These are phyloP conservation scores for Thamnaconus septentrionalis DNA, from an alignment of 2,113 vertebrate species.

Conservation along the genomic window DNA sequence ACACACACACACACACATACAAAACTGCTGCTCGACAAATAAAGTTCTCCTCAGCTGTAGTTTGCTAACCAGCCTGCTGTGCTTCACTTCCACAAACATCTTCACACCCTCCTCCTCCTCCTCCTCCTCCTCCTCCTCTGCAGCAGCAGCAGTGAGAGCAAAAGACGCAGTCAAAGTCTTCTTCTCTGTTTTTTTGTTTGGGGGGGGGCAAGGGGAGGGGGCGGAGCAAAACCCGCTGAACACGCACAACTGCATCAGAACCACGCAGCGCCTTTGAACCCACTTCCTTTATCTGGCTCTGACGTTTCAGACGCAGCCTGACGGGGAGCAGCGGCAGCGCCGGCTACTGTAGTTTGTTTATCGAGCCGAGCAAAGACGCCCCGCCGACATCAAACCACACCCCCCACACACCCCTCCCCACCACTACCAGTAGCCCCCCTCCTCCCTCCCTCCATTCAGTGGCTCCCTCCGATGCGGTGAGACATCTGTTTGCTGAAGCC, in stretches of 20 bases:
- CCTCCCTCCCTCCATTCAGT: too few species aligned
- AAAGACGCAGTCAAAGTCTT: conserved; percentile 11
- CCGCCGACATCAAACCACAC: conserved; percentile 25
- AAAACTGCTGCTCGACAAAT: too few species aligned
- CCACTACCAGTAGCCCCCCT: too few species aligned
- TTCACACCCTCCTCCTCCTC: background rate
- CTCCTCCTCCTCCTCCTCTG: conserved; percentile 39
- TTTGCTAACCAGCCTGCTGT: too few species aligned
- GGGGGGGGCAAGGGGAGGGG: background rate
- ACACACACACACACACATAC: too few species aligned
- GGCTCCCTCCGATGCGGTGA: conserved; percentile 10
- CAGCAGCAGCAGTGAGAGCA: too few species aligned
- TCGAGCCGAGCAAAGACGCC: conserved; percentile 43
- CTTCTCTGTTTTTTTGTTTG: background rate
- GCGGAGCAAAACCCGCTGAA: conserved; percentile 23
- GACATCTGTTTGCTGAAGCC: conserved; percentile 43
- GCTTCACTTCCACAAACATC: too few species aligned
- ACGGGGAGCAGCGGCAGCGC: conserved; percentile 25
- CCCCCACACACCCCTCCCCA: too few species aligned
- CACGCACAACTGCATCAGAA: conserved; percentile 34
- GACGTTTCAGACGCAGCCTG: conserved; percentile 32
- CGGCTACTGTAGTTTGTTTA: conserved; percentile 43
- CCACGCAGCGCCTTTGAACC: conserved; percentile 33
- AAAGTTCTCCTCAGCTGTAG: too few species aligned
- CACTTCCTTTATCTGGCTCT: background rate